phyloP scores from a whole-genome alignment of 2,888 invertebrate genomes.

The Nomada lathburiana region DNA sequence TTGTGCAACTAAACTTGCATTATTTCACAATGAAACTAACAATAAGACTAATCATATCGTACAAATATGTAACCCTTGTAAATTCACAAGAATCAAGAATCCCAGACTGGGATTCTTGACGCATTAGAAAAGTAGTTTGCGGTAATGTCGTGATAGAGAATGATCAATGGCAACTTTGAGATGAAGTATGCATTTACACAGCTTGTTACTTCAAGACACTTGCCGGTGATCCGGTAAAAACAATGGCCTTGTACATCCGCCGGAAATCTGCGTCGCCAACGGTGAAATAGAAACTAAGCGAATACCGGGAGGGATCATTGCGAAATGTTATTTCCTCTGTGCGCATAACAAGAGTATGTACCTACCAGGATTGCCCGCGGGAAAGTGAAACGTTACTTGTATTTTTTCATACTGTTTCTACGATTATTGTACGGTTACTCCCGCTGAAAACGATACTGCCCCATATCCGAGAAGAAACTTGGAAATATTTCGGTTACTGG shows the following conservation, averaged over 20 bases:
- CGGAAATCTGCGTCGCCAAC: constrained; percentile 73
- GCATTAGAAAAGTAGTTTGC: background rate
- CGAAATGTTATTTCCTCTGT: constrained; percentile 59
- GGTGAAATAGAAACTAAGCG: constrained; percentile 57
- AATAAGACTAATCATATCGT: too few relatives aligned
- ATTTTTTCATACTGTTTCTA: constrained; percentile 12
- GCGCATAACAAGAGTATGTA: constrained; percentile 17
- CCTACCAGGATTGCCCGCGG: constrained; percentile 65
- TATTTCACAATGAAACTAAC: too few relatives aligned
- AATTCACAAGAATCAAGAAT: background rate
- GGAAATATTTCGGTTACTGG: too few relatives aligned
- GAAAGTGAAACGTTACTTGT: constrained; percentile 76
- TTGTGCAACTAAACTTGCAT: too few relatives aligned
- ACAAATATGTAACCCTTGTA: too few relatives aligned
- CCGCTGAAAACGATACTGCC: too few relatives aligned
- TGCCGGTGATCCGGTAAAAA: constrained; percentile 70
- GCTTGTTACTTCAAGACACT: constrained; percentile 45
- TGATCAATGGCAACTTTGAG: constrained; percentile 1
- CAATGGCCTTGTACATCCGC: constrained; percentile 83
- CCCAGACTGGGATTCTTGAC: background rate
- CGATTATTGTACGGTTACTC: background rate
- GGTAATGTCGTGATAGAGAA: too few relatives aligned
- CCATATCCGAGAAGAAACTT: too few relatives aligned
- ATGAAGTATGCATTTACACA: constrained; percentile 49
- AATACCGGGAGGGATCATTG: constrained; percentile 59